phyloP scores from a whole-genome alignment of 2,113 vertebrate species.

The Nettapus auritus region DNA sequence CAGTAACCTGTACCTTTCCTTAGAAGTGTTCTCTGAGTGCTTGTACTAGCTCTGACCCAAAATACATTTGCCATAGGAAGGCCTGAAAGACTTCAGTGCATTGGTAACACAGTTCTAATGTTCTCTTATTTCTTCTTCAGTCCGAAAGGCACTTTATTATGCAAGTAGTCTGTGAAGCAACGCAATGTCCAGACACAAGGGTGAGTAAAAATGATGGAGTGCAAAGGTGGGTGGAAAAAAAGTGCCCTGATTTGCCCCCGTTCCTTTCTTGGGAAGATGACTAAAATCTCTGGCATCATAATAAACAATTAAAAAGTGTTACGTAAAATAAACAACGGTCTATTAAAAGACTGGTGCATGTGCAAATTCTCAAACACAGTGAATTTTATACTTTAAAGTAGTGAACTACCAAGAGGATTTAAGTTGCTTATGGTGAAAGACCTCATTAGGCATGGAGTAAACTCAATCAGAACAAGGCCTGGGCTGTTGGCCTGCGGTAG shows the following conservation, averaged over 20 bases:
- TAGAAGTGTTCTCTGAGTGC: background rate
- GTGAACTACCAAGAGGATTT: background rate
- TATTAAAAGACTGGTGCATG: fast-evolving
- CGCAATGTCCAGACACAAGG: slow-evolving; percentile 96
- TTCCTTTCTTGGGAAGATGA: background rate
- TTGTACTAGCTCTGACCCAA: background rate
- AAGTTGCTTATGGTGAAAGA: background rate
- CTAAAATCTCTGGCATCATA: too few relatives aligned
- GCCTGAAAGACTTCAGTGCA: background rate
- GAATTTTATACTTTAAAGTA: background rate
- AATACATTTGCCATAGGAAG: background rate
- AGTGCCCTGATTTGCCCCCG: too few relatives aligned
- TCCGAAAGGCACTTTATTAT: slow-evolving; percentile 99
- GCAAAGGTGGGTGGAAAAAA: slow-evolving; percentile 31
- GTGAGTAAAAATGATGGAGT: slow-evolving; percentile 86
- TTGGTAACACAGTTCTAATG: background rate
- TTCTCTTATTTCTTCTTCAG: slow-evolving; percentile 64
- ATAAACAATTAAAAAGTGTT: background rate
- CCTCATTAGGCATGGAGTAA: background rate
- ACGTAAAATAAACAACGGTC: fast-evolving
- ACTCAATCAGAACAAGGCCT: too few relatives aligned
- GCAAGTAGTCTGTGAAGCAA: slow-evolving; percentile 99
- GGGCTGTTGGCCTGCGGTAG: background rate
- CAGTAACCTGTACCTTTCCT: background rate
- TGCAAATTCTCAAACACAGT: too few relatives aligned